Conservation (phyloP, 2,888 invertebrate genomes). For the Poecilobothrus nobilitatus region DNA sequence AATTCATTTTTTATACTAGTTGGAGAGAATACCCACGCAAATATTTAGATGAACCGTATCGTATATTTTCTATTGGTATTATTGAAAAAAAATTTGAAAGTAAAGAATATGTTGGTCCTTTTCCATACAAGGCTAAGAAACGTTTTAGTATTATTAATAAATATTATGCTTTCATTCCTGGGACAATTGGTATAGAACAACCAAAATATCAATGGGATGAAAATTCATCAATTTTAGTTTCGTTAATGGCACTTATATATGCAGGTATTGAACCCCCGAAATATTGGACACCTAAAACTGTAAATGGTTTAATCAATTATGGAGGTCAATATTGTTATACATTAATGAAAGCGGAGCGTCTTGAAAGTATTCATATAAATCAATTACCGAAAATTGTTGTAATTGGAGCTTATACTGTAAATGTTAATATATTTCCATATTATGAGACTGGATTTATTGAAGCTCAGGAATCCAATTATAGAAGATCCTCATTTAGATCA, state of each 20-base stretch:
- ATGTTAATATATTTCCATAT: constrained; percentile 32
- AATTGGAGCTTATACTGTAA: constrained; percentile 37
- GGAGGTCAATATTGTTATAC: constrained; percentile 33
- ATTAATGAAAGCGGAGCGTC: constrained; percentile 30
- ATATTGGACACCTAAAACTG: constrained; percentile 53
- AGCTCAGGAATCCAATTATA: constrained; percentile 29
- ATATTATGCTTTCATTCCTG: constrained; percentile 35
- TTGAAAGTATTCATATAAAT: constrained; percentile 31
- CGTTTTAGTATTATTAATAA: constrained; percentile 36
- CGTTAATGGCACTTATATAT: constrained; percentile 54
- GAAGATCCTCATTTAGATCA: constrained; percentile 30
- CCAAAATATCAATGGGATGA: constrained; percentile 39
- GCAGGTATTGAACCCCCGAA: constrained; percentile 56
- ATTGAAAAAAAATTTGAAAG: constrained; percentile 31
- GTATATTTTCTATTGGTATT: constrained; percentile 32
- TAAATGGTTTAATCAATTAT: constrained; percentile 45
- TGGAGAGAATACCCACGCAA: constrained; percentile 26
- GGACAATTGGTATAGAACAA: constrained; percentile 33
- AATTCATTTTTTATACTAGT: constrained; percentile 35
- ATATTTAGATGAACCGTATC: constrained; percentile 24
- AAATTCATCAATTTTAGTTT: constrained; percentile 49
- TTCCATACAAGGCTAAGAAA: constrained; percentile 26
- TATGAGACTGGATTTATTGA: constrained; percentile 33
- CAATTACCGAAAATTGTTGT: constrained; percentile 42
- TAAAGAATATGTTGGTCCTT: constrained; percentile 18